These are phyloP conservation scores for Acyrthosiphon pisum DNA, from an alignment of 1,140 invertebrate genomes.

Conservation along the genomic window DNA sequence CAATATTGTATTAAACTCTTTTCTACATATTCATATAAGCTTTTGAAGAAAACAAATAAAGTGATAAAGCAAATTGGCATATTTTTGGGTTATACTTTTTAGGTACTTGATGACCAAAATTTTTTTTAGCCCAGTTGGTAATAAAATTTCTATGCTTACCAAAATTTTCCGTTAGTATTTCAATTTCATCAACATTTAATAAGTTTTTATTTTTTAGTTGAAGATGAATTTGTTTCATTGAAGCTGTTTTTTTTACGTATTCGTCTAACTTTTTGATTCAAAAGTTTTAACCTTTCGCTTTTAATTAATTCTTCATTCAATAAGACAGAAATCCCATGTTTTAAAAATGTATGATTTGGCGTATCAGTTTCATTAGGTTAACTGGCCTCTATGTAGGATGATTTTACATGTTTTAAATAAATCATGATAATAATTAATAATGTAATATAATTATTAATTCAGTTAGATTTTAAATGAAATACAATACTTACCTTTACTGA, in stretches of 20 bases:
- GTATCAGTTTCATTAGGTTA: not conserved
- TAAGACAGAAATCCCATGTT: not conserved
- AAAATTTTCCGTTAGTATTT: not conserved
- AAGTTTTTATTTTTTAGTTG: not conserved
- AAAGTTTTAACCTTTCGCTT: not conserved
- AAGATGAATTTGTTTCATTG: not conserved
- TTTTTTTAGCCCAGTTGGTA: slow-evolving; percentile 7
- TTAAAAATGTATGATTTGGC: not conserved
- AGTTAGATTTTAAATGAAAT: too few relatives aligned
- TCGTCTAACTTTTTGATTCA: not conserved
- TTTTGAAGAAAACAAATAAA: too few relatives aligned
- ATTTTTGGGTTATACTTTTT: too few relatives aligned
- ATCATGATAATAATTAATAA: too few relatives aligned
- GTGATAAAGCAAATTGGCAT: too few relatives aligned
- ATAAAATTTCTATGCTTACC: not conserved
- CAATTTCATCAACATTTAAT: not conserved
- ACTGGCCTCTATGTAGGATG: not conserved
- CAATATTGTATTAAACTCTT: too few relatives aligned
- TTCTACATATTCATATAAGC: too few relatives aligned
- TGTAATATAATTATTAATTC: too few relatives aligned
- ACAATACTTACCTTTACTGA: too few relatives aligned
- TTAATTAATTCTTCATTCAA: not conserved
- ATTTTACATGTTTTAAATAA: not conserved
- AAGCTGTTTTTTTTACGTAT: not conserved
- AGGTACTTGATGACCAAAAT: not conserved